Evolutionary conservation across 2,797 vertebrate genomes (phyloP).

Genomic region (Clamator glandarius): DNA sequence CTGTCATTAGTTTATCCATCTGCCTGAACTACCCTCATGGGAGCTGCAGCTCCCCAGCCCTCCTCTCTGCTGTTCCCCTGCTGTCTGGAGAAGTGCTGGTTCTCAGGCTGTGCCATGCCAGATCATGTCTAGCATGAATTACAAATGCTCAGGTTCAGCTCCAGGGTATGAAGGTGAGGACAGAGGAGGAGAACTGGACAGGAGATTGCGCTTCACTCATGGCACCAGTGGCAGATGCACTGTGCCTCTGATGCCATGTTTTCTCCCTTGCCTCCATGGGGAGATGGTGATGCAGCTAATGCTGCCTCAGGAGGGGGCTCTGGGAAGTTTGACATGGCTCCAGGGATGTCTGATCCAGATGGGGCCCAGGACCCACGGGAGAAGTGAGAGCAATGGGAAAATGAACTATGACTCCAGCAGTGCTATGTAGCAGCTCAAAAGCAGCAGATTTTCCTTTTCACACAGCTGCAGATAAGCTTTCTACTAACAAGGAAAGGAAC

Average conservation of each 20-base stretch:
- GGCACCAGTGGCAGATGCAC: accelerated
- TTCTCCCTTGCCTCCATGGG: background rate
- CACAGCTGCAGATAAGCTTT: background rate
- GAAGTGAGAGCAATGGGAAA: background rate
- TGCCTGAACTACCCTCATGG: background rate
- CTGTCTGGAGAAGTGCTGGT: background rate
- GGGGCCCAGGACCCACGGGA: accelerated
- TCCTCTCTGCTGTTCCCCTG: background rate
- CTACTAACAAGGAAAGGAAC: background rate
- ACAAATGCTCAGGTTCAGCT: background rate
- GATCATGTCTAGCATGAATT: background rate
- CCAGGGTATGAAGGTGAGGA: background rate
- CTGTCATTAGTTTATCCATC: background rate
- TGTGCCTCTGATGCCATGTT: accelerated
- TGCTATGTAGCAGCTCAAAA: background rate
- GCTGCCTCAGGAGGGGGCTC: background rate
- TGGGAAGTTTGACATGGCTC: background rate
- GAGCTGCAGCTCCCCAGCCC: background rate
- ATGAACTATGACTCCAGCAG: background rate
- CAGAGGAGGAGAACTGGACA: background rate
- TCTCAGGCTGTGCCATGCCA: background rate
- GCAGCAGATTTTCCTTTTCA: background rate
- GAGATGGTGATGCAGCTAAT: accelerated
- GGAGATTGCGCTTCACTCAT: background rate
- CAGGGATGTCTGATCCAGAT: background rate